These are phyloP conservation scores for Picus viridis DNA, from an alignment of 2,797 vertebrate genomes.

Conservation along the genomic window DNA sequence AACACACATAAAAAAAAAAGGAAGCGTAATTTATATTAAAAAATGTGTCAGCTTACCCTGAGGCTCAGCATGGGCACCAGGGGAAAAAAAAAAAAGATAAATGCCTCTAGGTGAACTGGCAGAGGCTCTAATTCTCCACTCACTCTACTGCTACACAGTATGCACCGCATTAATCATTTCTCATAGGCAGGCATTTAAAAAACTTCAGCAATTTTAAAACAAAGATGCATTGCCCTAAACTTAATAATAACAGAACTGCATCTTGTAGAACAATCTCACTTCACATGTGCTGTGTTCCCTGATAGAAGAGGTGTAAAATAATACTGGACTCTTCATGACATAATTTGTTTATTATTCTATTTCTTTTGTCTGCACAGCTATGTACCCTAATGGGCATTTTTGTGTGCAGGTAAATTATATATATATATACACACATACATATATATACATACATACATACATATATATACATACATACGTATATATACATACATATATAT, in stretches of 20 bases:
- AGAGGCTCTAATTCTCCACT: constrained; percentile 69
- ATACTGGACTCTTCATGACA: neutral
- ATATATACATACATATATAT: neutral
- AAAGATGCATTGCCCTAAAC: constrained; percentile 68
- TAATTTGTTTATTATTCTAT: constrained; percentile 34
- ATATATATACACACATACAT: neutral
- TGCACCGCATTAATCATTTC: constrained; percentile 75
- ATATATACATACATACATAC: neutral
- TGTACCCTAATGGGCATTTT: neutral
- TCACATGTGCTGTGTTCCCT: neutral
- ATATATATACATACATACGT: too few species aligned
- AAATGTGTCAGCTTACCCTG: constrained; percentile 78
- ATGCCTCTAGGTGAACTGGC: constrained; percentile 76
- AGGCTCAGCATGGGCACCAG: constrained; percentile 70
- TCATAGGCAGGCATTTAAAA: constrained; percentile 61
- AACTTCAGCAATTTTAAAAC: constrained; percentile 73
- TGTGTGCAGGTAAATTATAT: neutral
- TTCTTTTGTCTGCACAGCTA: constrained; percentile 4
- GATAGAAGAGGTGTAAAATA: constrained; percentile 35
- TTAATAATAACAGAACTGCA: constrained; percentile 33
- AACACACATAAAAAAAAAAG: constrained; percentile 60
- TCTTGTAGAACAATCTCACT: constrained; percentile 18
- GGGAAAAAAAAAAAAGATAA: constrained; percentile 75
- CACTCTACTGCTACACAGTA: constrained; percentile 49
- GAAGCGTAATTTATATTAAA: constrained; percentile 78